phyloP scores from a whole-genome alignment of 2,888 invertebrate genomes.

The Lasioglossum calceatum region DNA sequence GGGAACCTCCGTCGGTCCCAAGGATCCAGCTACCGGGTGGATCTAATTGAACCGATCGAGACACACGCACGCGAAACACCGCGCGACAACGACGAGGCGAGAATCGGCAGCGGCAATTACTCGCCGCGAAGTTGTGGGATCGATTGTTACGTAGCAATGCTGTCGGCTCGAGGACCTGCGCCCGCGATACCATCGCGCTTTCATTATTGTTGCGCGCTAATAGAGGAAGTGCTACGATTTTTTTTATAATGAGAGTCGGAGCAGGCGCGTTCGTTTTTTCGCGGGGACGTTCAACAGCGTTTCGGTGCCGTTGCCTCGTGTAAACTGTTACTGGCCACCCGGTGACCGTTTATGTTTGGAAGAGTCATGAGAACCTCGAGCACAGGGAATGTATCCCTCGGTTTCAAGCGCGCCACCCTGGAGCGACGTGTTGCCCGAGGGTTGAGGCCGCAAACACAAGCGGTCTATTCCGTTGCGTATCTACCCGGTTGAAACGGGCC shows the following conservation, averaged over 20 bases:
- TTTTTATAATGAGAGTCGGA: background rate
- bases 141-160: conserved; percentile 15
- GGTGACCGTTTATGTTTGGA: background rate
- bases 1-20: conserved; percentile 12
- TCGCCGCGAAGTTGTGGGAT: conserved; percentile 1
- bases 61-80: background rate
- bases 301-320: no score
- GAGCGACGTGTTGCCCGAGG: background rate
- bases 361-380: background rate
- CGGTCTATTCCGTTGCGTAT: background rate
- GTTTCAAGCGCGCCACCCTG: background rate
- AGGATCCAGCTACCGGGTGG: conserved; percentile 6
- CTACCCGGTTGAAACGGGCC: background rate
- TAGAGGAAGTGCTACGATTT: background rate
- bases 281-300: background rate
- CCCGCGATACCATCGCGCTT: conserved; percentile 1
- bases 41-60: conserved; percentile 17
- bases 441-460: background rate
- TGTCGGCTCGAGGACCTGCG: background rate
- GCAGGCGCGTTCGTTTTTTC: background rate
- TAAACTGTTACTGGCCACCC: background rate
- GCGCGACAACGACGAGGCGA: background rate
- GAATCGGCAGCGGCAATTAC: conserved; percentile 6
- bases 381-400: background rate
- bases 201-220: background rate